Percentiles rank a stretch among this genome's conserved stretches.
Conservation (phyloP, 2,797 vertebrate genomes). For the Macropodus opercularis region DNA sequence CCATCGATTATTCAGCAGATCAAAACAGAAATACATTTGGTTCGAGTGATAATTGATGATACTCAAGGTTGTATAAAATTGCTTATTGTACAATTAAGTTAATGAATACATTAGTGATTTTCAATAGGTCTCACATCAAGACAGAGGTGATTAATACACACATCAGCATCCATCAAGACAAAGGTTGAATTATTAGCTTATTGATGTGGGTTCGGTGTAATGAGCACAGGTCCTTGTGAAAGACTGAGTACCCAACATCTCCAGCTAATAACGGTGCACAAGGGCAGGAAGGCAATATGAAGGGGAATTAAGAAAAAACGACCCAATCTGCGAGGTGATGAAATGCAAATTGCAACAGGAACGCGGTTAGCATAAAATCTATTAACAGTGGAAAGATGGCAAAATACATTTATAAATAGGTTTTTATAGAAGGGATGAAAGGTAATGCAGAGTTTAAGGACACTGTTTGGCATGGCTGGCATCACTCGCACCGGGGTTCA, state of each 20-base stretch:
- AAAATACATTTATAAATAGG: conserved; percentile 30
- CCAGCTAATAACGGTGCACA: conserved; percentile 38
- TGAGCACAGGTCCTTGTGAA: conserved; percentile 52
- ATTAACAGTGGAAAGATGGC: conserved; percentile 36
- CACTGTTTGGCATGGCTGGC: conserved; percentile 53
- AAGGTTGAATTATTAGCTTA: conserved; percentile 61
- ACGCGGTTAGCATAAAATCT: conserved; percentile 41
- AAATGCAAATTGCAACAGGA: conserved; percentile 45
- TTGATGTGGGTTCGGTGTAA: conserved; percentile 47
- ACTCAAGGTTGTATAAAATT: conserved; percentile 45
- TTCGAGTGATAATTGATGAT: conserved; percentile 44
- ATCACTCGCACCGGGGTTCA: conserved; percentile 47
- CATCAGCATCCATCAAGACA: conserved; percentile 59
- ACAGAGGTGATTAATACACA: conserved; percentile 65
- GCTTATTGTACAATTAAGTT: conserved; percentile 41
- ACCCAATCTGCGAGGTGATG: conserved; percentile 38
- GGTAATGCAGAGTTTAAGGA: conserved; percentile 53
- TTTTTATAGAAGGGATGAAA: conserved; percentile 40
- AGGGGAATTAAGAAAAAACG: conserved; percentile 39
- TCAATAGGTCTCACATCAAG: conserved; percentile 52
- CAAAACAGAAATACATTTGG: conserved; percentile 12
- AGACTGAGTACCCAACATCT: conserved; percentile 40
- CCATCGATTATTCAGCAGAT: conserved; percentile 30
- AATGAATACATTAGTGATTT: conserved; percentile 67
- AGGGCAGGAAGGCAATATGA: conserved; percentile 39